phyloP scores from a whole-genome alignment of 2,888 invertebrate genomes.

The Limnephilus marmoratus region DNA sequence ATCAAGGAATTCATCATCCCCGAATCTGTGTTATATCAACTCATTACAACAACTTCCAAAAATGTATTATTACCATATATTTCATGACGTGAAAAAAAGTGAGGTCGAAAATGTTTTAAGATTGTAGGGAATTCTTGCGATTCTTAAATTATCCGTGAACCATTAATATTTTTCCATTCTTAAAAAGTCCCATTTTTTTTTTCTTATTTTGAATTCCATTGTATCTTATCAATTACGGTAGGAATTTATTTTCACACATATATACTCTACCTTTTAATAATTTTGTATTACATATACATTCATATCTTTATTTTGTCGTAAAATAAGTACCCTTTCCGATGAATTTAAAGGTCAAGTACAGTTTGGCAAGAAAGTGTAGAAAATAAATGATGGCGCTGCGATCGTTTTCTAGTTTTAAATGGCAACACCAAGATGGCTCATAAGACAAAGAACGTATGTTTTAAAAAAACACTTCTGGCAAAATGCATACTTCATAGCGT shows the following conservation, averaged over 20 bases:
- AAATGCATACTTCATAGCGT: too few species aligned
- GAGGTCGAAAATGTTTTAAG: neutral
- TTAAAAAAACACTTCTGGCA: too few species aligned
- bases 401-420: too few species aligned
- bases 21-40: neutral
- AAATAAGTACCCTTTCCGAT: too few species aligned
- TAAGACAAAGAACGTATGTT: too few species aligned
- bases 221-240: too few species aligned
- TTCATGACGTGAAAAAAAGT: neutral
- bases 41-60: neutral
- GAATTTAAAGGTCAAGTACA: too few species aligned
- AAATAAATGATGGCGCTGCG: too few species aligned
- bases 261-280: neutral
- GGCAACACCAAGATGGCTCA: too few species aligned
- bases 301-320: neutral
- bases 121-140: neutral
- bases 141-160: neutral
- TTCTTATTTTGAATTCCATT: neutral
- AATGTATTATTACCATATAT: neutral
- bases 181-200: neutral
- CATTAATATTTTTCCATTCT: neutral
- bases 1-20: neutral
- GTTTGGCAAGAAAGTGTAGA: too few species aligned
- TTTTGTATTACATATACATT: neutral
- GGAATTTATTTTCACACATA: neutral